phyloP scores from a whole-genome alignment of 2,113 vertebrate genomes.

The Oncorhynchus gorbuscha region DNA sequence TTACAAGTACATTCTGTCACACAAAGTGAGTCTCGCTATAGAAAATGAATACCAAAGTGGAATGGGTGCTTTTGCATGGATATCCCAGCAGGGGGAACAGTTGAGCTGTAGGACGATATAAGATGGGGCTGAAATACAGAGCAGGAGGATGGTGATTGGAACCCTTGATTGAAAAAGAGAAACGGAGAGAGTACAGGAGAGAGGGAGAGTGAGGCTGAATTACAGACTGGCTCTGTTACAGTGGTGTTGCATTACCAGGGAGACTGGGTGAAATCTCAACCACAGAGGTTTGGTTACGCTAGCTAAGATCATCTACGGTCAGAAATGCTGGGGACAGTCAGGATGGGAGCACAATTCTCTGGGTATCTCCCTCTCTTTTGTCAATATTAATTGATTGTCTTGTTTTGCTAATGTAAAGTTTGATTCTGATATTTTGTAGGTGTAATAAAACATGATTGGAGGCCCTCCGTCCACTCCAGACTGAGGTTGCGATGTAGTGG shows the following conservation, averaged over 20 bases:
- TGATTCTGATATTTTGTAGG: too few species aligned
- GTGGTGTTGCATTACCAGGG: background rate
- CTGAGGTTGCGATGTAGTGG: too few species aligned
- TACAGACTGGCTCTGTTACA: background rate
- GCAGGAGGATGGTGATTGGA: background rate
- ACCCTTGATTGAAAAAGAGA: background rate
- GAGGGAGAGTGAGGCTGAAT: conserved; percentile 3
- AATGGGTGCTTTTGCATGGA: background rate
- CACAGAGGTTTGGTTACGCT: background rate
- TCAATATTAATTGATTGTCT: too few species aligned
- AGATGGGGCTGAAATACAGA: too few species aligned
- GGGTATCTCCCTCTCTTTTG: background rate
- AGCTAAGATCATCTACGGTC: background rate
- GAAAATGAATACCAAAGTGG: background rate
- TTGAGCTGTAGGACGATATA: conserved; percentile 22
- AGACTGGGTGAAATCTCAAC: conserved; percentile 11
- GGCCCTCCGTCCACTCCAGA: too few species aligned
- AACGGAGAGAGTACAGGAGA: background rate
- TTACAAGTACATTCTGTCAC: background rate
- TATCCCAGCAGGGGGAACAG: conserved; percentile 53
- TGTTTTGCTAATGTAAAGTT: too few species aligned
- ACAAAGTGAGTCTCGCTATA: conserved; percentile 9
- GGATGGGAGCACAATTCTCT: background rate
- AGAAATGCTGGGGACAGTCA: conserved; percentile 5
- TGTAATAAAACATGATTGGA: too few species aligned